A percentile compares a stretch with the other conserved stretches of the same genome.
Evolutionary conservation across 2,888 invertebrate genomes (phyloP).

Genomic region (Noctua fimbriata): DNA sequence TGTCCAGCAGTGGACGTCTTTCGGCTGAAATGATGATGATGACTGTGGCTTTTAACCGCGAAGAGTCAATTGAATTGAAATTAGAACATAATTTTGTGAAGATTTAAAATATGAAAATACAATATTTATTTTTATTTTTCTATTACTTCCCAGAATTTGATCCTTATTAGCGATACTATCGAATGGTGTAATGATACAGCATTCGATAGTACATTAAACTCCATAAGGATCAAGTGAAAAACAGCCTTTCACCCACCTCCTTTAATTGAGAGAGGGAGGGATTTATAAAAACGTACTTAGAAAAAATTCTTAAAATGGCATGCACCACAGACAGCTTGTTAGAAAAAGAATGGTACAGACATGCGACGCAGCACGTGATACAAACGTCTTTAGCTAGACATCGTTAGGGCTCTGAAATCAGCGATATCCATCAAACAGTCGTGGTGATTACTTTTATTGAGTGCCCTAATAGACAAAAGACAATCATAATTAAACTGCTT

Average conservation of each 20-base stretch:
- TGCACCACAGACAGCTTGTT: constrained; percentile 1
- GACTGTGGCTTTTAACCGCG: too few species aligned
- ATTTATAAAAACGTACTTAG: neutral
- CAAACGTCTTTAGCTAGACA: constrained; percentile 1
- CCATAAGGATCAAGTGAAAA: neutral
- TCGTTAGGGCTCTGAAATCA: constrained; percentile 37
- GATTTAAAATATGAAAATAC: too few species aligned
- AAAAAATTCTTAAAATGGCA: neutral
- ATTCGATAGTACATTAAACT: too few species aligned
- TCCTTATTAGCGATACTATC: too few species aligned
- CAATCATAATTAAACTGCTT: neutral
- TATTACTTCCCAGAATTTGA: too few species aligned
- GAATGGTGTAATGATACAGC: neutral
- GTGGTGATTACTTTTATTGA: neutral
- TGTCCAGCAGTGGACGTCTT: too few species aligned
- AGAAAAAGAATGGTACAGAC: constrained; percentile 29
- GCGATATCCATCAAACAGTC: constrained; percentile 18
- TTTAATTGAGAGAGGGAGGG: neutral
- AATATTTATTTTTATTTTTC: too few species aligned
- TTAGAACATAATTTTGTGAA: too few species aligned
- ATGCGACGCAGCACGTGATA: constrained; percentile 68
- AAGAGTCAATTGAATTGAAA: too few species aligned
- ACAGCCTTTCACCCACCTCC: neutral
- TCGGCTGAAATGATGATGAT: too few species aligned
- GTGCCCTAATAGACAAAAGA: neutral